Evolutionary conservation across 2,797 vertebrate species (phyloP).

Genomic region (Takifugu rubripes): DNA sequence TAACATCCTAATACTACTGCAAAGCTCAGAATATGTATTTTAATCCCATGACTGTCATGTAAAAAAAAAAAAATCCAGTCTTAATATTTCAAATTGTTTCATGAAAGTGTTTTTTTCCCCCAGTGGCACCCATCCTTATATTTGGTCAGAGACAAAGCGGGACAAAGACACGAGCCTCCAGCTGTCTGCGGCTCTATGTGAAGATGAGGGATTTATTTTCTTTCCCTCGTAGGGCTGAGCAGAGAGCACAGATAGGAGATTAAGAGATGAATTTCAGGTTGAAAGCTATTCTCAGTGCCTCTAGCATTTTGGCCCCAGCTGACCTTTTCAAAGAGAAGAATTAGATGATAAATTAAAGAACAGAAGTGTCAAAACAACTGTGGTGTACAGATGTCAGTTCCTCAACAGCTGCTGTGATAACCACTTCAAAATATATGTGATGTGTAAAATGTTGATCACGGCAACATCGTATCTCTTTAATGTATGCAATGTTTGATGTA

Average conservation of each 20-base stretch:
- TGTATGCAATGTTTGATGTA: conserved; percentile 23
- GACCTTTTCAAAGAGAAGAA: conserved; percentile 36
- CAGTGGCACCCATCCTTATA: not conserved
- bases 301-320: conserved; percentile 37
- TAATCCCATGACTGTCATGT: not conserved
- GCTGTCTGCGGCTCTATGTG: conserved; percentile 37
- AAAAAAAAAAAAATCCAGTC: not conserved
- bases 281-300: conserved; percentile 37
- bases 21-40: no score
- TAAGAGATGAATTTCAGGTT: conserved; percentile 46
- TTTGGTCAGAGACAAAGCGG: conserved; percentile 17
- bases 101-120: no score
- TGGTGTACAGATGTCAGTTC: conserved; percentile 3
- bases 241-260: conserved; percentile 42
- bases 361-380: conserved; percentile 18
- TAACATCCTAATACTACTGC: no score
- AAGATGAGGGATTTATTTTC: conserved; percentile 52
- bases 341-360: conserved; percentile 19
- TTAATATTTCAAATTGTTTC: not conserved
- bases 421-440: conserved; percentile 10
- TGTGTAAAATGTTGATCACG: conserved; percentile 31
- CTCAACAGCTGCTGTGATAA: conserved; percentile 33
- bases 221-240: conserved; percentile 34
- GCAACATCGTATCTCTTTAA: conserved; percentile 20
- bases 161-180: conserved; percentile 38